Percentiles rank a stretch among this genome's conserved stretches.
phyloP scores from a whole-genome alignment of 2,113 vertebrate species.

The Struthidea cinerea region DNA sequence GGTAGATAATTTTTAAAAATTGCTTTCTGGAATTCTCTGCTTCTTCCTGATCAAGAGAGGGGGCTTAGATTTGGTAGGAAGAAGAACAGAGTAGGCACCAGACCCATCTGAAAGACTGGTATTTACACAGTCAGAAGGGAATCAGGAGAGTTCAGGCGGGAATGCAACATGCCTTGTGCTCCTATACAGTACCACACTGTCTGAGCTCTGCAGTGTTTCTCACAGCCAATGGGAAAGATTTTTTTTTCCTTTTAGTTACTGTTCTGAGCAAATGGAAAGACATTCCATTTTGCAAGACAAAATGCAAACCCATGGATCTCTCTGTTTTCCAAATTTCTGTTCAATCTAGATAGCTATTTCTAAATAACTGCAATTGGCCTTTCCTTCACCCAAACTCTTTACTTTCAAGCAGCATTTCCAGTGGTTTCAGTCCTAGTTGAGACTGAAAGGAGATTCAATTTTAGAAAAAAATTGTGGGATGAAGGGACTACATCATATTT shows the following conservation, averaged over 20 bases:
- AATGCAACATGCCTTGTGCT: slow-evolving; percentile 9
- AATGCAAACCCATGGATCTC: not conserved
- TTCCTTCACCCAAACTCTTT: not conserved
- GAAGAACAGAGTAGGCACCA: slow-evolving; percentile 5
- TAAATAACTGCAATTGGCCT: not conserved
- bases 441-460: not conserved
- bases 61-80: not conserved
- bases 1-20: not conserved
- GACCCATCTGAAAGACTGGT: not conserved
- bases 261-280: not conserved
- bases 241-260: not conserved
- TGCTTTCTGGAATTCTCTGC: not conserved
- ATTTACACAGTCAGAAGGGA: slow-evolving; percentile 16
- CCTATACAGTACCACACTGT: slow-evolving; percentile 35
- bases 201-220: slow-evolving; percentile 8
- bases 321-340: not conserved
- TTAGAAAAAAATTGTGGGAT: not conserved
- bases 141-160: slow-evolving; percentile 10
- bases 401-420: not conserved
- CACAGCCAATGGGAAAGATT: not conserved
- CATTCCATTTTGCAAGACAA: not conserved
- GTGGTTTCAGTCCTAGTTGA: not conserved
- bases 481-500: not conserved
- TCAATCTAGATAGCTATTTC: not conserved
- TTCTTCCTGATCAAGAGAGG: not conserved